Conservation (phyloP, 1,140 invertebrate genomes). For the Luehdorfia chinensis region DNA sequence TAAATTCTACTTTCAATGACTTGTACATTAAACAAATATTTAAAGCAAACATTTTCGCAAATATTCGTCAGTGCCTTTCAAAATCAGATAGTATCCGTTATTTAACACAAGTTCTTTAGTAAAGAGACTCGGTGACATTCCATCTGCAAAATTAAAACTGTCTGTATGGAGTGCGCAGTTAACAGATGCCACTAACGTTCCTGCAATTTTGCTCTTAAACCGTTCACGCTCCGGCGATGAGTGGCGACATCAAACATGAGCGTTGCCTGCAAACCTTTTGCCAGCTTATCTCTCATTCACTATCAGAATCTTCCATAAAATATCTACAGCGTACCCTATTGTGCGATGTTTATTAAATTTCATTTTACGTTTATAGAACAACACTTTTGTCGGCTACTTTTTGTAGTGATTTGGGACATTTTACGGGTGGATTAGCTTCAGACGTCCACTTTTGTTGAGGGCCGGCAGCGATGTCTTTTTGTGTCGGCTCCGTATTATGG, state of each 20-base stretch:
- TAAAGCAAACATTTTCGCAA: too few relatives aligned
- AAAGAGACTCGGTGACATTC: slow-evolving; percentile 46
- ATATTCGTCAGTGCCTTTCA: slow-evolving; percentile 15
- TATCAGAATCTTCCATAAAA: slow-evolving; percentile 66
- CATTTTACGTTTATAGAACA: slow-evolving; percentile 75
- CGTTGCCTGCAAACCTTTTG: slow-evolving; percentile 68
- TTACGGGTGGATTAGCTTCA: slow-evolving; percentile 69
- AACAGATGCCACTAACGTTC: slow-evolving; percentile 69
- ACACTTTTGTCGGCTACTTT: slow-evolving; percentile 73
- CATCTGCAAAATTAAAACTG: slow-evolving; percentile 74
- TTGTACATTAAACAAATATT: too few relatives aligned
- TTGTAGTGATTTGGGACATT: slow-evolving; percentile 71
- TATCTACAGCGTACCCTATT: slow-evolving; percentile 62
- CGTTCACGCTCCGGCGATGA: slow-evolving; percentile 69
- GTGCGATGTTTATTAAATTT: slow-evolving; percentile 75
- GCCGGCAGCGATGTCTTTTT: slow-evolving; percentile 64
- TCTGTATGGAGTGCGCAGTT: slow-evolving; percentile 60
- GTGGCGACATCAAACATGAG: slow-evolving; percentile 74
- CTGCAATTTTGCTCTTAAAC: slow-evolving; percentile 69
- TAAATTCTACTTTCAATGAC: too few relatives aligned
- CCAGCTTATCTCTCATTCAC: slow-evolving; percentile 73
- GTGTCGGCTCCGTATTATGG: slow-evolving; percentile 49
- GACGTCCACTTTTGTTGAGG: slow-evolving; percentile 58
- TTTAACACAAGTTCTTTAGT: slow-evolving; percentile 32
- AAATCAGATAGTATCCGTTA: slow-evolving; percentile 13